Evolutionary conservation across 1,140 invertebrate genomes (phyloP), one percentile per base, ranked within the genome.

Genomic region (Sycophaga agraensis): DNA sequence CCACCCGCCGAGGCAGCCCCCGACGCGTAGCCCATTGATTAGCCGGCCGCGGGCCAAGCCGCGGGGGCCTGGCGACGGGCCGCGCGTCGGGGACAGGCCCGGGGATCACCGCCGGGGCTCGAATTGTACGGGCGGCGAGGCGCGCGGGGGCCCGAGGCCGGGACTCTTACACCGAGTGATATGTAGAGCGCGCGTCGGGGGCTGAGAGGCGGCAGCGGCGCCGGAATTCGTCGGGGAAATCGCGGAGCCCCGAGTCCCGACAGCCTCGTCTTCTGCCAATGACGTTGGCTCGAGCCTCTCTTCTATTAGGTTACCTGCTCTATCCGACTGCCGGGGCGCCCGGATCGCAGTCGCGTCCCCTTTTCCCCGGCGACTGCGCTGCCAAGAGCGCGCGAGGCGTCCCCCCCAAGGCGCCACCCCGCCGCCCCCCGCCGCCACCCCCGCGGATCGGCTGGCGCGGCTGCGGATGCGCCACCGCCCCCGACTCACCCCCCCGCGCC

Each of bases 221-320:
- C 69, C 66, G 66, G 66, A 73, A 75, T 75, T 75, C 72, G 73
- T 70, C 72, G 73, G 71, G 72, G 74, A 77, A 74, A 71, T 11
- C 73, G 69, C 72, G 63, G 65, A 71, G 69, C 5, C 28, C 5
- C 66, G 64, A 70, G 71, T 70, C 68, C 56, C 63, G 69, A 73
- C 73, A 74, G 71, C 64, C 73, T 68, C 68, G 69, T 66, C 71
- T 74, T 75, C 74, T 78, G 73, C 75, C 76, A 76, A 76, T 76
- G 73, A 77, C 75, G 75, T 73, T 70, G 71, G 69, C 75, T 74
- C 70, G 72, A 74, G 66, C 68, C 68, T 59, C n/a, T n/a, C 67
- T 75, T 77, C 73, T 78, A 73, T 78, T 78, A 74, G 72, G 72
- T 75, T 76, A 76, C 72, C 73, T 75, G 74, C 72, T 72, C 74